Evolutionary conservation across 2,888 invertebrate species (phyloP), one percentile per base, ranked within the genome.

Genomic region (Nephrocerus scutellatus): DNA sequence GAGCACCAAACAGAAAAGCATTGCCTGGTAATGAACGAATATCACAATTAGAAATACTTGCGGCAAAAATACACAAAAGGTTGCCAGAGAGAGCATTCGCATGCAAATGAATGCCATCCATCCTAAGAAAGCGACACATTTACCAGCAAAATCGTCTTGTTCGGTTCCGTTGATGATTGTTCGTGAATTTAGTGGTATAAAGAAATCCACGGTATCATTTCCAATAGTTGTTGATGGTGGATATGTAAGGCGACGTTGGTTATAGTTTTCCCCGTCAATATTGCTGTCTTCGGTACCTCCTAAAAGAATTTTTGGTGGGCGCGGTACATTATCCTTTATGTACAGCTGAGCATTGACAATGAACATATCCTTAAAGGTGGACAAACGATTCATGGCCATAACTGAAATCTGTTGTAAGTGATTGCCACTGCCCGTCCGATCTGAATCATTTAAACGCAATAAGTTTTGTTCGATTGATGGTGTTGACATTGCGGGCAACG

Each of bases 71-170:
- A 78, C 75, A 18, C 78, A 79, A 53, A 84, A 82, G 2, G 79
- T 74, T 1, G 80, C 76, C 29, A 86, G 73, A 18, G 84, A 75
- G 32, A 84, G 68, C 64, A 85, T 72, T 30, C 87, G 74, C 25
- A 81, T 76, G n/a, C 79, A 58, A 31, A 85, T 75, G 57, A 85
- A 86, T 28, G 78, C 70, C 47, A 82, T 79, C 87, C 87, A 87
- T 59, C 82, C 84, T n/a, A 82, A 62, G 56, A 80, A 83, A 18
- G 81, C 74, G 4, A 85, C 70, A 6, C 79, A 60, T 50, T 77
- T 77, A 9, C 82, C 83, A 0, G 80, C 73, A 2, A 79, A 73
- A 54, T 86, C 84, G 51, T 85, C 85, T 47, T 84, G 82, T 47
- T 82, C 80, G 7, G 86, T 71, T 6, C 82, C 83, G 50, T 80